Evolutionary conservation across 2,113 vertebrate species (phyloP), one percentile per base, ranked within the genome.

Genomic region (Scopus umbretta): DNA sequence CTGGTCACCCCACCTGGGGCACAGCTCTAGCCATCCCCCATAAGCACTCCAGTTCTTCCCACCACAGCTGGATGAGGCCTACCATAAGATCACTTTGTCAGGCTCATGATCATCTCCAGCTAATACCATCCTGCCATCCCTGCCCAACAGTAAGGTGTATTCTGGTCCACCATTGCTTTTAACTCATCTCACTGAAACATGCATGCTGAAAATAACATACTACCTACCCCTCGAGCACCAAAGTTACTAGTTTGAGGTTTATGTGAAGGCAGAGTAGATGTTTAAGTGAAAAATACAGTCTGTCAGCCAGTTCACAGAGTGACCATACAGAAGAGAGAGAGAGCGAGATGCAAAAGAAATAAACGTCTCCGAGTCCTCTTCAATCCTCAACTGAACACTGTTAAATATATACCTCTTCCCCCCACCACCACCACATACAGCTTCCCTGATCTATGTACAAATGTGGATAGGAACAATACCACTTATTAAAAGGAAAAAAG

Each of bases 351-450:
- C 43, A 36, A 34, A 85, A 61, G 4, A 75, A 65, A 70, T 2
- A 2, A n/a, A n/a, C n/a, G n/a, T 30, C 29, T 50, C 67, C 0
- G 0, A 36, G 2, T 50, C 19, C 43, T 70, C 30, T 45, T n/a
- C 16, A 22, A 1, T n/a, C 73, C 58, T 62, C 67, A 83, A 0
- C 23, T 11, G 10, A 38, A 34, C 15, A 5, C 49, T 36, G 13
- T 85, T 40, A 90, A 65, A 87, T 19, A 34, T 5, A 9, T 3
- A 56, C 13, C 34, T 5, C 29, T 34, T 11, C 4, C 29, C 13
- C 5, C n/a, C n/a, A n/a, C n/a, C n/a, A n/a, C n/a, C 32, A 26
- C 11, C 23, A 43, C 66, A 42, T 7, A 45, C 29, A 47, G 19
- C 25, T 71, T 50, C 73, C 42, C 85, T 21, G 10, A 58, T 6